phyloP scores from a whole-genome alignment of 92 coral and sea anemone species.

The Epizoanthus stellaris region DNA sequence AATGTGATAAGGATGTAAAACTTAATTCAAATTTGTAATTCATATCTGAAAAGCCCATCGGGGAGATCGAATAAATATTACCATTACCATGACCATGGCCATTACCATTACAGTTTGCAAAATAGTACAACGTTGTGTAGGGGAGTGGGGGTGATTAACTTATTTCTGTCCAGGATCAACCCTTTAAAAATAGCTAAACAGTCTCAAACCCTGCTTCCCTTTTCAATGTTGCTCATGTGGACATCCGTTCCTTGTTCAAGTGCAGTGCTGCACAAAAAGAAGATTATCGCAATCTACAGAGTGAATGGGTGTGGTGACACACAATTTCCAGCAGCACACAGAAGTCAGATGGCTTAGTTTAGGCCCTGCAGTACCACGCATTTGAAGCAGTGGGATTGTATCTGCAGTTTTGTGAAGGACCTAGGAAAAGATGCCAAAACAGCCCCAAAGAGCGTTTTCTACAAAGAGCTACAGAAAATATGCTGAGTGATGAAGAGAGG shows the following conservation, averaged over 20 bases:
- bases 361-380: constrained; percentile 47
- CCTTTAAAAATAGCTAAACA: too few species aligned
- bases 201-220: too few species aligned
- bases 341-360: constrained; percentile 59
- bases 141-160: too few species aligned
- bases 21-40: too few species aligned
- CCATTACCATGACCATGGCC: too few species aligned
- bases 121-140: too few species aligned
- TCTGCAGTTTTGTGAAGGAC: constrained; percentile 35
- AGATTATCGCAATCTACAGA: constrained; percentile 42
- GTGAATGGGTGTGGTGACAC: constrained; percentile 36
- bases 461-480: constrained; percentile 37
- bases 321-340: constrained; percentile 56
- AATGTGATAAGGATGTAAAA: too few species aligned
- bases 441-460: constrained; percentile 45
- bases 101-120: too few species aligned
- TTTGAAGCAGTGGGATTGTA: constrained; percentile 63
- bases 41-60: too few species aligned
- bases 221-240: background rate
- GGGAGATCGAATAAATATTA: too few species aligned
- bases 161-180: too few species aligned
- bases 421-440: constrained; percentile 38
- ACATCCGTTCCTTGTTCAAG: constrained; percentile 55
- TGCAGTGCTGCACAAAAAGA: constrained; percentile 56
- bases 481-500: constrained; percentile 48